Base-by-base conservation (phyloP, 2,888 invertebrate genomes). In the Stenoptilia bipunctidactyla region DNA sequence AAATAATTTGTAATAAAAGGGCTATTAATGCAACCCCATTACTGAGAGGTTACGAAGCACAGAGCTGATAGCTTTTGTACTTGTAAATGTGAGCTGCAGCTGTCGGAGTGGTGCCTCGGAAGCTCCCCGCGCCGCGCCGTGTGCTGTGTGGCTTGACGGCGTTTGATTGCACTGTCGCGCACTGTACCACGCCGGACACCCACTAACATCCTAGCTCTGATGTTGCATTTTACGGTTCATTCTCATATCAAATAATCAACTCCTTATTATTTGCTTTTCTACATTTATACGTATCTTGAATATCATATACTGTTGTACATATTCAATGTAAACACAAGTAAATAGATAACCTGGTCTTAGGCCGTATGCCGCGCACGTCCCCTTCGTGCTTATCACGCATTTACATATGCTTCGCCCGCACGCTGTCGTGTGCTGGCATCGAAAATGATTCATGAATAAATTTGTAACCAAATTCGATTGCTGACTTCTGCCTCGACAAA, bases 401-500 rank as follows among this genome's bases (percentile, higher is more conserved):
- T 80, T 79, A 79, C 82, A 79, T 80, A 77, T 71, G 76, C 72
- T 69, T 68, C 71, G 69, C 66, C 58, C 55, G 63, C 66, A 65
- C 68, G 55, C 64, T 58, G 61, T 59, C 20, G 20, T 74, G 75
- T 72, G 68, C 71, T 55, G 69, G 70, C 77, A 77, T 75, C 70
- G 70, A 77, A 76, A 77, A 74, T 76, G 75, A 71, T 77, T 72
- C 77, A 79, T 76, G 80, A 80, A 80, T 80, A 80, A 79, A 77
- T 77, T 77, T 76, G 74, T 75, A 71, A 73, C 73, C 70, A 71
- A 73, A 76, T 79, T 74, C 69, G 66, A 58, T 62, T 66, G 70
- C 73, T 76, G 72, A 72, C 75, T 74, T 66, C 64, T 66, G 59
- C 61, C 59, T 62, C 58, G 53, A 64, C 66, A 63, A 66, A 66